Conservation (phyloP, 2,797 vertebrate species). For the Megalops cyprinoides region DNA sequence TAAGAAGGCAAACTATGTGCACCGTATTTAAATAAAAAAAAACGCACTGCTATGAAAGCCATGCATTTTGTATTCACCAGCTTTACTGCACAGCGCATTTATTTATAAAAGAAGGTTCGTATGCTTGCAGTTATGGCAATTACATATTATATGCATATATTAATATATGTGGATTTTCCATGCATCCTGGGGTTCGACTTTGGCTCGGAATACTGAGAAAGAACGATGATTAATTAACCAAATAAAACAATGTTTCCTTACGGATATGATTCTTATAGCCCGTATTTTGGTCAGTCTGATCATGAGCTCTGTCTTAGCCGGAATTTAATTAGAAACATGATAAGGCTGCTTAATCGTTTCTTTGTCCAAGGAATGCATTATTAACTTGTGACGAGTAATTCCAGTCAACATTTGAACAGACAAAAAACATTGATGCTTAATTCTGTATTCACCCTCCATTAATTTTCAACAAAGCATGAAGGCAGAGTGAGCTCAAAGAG, state of each 20-base stretch:
- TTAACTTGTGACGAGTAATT: slow-evolving; percentile 57
- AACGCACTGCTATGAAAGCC: too few relatives aligned
- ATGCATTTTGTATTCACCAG: not conserved
- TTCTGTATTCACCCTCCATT: slow-evolving; percentile 50
- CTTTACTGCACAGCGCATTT: slow-evolving; percentile 5
- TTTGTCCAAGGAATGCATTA: slow-evolving; percentile 52
- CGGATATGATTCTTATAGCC: slow-evolving; percentile 6
- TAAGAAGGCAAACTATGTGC: not conserved
- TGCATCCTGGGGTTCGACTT: slow-evolving; percentile 1
- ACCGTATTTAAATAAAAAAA: not conserved
- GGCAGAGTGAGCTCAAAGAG: slow-evolving; percentile 59
- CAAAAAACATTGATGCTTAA: slow-evolving; percentile 55
- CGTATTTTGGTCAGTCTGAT: slow-evolving; percentile 25
- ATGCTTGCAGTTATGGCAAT: not conserved
- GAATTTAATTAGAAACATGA: slow-evolving; percentile 23
- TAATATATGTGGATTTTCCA: not conserved
- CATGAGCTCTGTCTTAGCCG: slow-evolving; percentile 10
- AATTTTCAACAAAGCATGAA: slow-evolving; percentile 63
- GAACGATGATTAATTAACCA: slow-evolving; percentile 16
- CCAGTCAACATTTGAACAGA: slow-evolving; percentile 63
- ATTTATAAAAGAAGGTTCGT: slow-evolving; percentile 24
- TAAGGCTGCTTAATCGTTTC: slow-evolving; percentile 27
- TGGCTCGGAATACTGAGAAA: not conserved
- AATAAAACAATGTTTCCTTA: slow-evolving; percentile 2
- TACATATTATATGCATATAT: not conserved